These are phyloP conservation scores for Artibeus lituratus DNA, from an alignment of 2,797 vertebrate genomes.

Conservation along the genomic window DNA sequence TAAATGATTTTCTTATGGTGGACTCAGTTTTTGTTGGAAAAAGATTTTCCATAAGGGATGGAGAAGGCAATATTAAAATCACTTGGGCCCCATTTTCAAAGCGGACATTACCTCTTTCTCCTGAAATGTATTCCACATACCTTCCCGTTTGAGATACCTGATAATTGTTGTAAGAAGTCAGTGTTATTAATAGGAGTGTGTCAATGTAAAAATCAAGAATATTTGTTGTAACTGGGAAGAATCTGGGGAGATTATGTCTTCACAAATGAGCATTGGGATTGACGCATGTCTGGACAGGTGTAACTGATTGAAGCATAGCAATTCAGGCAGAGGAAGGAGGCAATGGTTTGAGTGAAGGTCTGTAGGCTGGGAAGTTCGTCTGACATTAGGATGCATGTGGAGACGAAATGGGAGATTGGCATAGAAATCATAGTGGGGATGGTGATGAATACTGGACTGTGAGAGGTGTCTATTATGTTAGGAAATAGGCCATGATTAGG, in stretches of 20 bases:
- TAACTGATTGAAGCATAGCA: not conserved
- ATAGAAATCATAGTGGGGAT: not conserved
- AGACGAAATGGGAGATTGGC: not conserved
- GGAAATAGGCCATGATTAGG: not conserved
- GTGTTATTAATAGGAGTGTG: not conserved
- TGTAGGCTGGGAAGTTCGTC: not conserved
- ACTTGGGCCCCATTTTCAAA: not conserved
- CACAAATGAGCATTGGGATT: not conserved
- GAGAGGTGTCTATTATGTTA: conserved; percentile 30
- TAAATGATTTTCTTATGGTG: not conserved
- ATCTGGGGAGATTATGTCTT: not conserved
- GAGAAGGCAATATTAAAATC: not conserved
- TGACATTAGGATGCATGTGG: not conserved
- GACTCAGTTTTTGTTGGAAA: not conserved
- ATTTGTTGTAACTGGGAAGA: not conserved
- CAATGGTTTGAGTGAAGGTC: not conserved
- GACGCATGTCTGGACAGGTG: not conserved
- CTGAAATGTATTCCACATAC: not conserved
- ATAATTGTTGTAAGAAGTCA: not conserved
- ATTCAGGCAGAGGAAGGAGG: not conserved
- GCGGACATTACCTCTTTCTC: not conserved
- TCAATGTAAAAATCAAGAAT: not conserved
- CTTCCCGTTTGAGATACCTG: not conserved
- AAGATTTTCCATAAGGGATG: not conserved
- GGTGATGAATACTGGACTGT: not conserved